Evolutionary conservation across 2,113 vertebrate species (phyloP).

Genomic region (Poicephalus gulielmi): DNA sequence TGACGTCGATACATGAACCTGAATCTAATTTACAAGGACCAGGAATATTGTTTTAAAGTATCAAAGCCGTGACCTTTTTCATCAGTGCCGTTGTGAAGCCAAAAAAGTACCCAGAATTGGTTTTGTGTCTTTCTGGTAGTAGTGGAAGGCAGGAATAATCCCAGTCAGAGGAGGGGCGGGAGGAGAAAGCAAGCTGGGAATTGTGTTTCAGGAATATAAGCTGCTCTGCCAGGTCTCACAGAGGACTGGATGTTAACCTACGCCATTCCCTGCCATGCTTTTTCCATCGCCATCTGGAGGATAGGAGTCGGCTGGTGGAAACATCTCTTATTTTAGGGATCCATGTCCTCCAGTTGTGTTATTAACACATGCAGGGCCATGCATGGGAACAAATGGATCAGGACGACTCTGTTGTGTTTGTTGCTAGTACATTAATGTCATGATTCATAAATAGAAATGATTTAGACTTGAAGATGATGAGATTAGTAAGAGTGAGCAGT

Average conservation of each 20-base stretch:
- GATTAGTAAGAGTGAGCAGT: background rate
- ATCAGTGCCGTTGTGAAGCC: background rate
- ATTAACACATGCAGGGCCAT: fast-evolving
- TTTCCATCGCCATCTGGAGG: fast-evolving
- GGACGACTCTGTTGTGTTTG: background rate
- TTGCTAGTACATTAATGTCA: background rate
- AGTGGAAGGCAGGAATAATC: background rate
- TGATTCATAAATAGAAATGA: background rate
- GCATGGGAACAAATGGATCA: background rate
- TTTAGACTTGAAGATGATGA: background rate
- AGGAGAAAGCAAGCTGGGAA: background rate
- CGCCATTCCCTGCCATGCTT: background rate
- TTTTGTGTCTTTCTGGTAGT: background rate
- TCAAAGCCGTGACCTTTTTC: background rate
- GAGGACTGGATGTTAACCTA: background rate
- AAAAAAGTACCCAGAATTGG: background rate
- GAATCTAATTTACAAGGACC: background rate
- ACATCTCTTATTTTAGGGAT: background rate
- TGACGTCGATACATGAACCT: background rate
- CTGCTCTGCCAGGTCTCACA: fast-evolving
- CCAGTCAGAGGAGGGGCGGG: background rate
- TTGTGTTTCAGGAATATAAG: background rate
- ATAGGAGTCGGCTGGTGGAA: background rate
- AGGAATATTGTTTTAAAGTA: background rate
- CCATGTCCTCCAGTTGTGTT: fast-evolving